Evolutionary conservation across 2,113 vertebrate species (phyloP).

Genomic region (Brachionichthys hirsutus): DNA sequence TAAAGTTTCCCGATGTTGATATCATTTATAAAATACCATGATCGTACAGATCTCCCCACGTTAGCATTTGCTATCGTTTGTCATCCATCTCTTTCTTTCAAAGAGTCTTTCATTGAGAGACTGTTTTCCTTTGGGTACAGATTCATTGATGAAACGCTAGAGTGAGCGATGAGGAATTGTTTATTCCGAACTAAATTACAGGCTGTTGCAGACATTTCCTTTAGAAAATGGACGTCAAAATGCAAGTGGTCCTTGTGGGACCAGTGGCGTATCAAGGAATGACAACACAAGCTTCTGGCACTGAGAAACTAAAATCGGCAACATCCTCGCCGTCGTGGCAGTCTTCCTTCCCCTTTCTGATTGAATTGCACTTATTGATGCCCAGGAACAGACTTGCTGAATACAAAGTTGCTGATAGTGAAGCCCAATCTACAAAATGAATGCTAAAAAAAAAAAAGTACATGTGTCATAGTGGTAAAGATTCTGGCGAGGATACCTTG

Average conservation of each 20-base stretch:
- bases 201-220: neutral
- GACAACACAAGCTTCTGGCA: constrained; percentile 1
- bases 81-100: neutral
- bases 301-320: constrained; percentile 1
- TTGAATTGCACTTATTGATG: too few species aligned
- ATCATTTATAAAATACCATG: too few species aligned
- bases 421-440: too few species aligned
- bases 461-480: too few species aligned
- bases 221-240: constrained; percentile 7
- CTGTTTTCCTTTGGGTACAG: constrained; percentile 5
- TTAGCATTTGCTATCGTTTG: too few species aligned
- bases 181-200: neutral
- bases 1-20: too few species aligned
- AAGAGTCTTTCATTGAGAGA: constrained; percentile 1
- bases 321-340: too few species aligned
- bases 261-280: constrained; percentile 6
- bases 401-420: too few species aligned
- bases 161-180: neutral
- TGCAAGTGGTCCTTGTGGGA: constrained; percentile 5
- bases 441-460: too few species aligned
- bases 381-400: too few species aligned
- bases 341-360: too few species aligned
- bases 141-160: neutral
- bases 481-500: constrained; percentile 69
- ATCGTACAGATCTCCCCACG: too few species aligned